These are phyloP conservation scores for Peromyscus maniculatus DNA, from an alignment of 2,113 vertebrate genomes.

Conservation along the genomic window DNA sequence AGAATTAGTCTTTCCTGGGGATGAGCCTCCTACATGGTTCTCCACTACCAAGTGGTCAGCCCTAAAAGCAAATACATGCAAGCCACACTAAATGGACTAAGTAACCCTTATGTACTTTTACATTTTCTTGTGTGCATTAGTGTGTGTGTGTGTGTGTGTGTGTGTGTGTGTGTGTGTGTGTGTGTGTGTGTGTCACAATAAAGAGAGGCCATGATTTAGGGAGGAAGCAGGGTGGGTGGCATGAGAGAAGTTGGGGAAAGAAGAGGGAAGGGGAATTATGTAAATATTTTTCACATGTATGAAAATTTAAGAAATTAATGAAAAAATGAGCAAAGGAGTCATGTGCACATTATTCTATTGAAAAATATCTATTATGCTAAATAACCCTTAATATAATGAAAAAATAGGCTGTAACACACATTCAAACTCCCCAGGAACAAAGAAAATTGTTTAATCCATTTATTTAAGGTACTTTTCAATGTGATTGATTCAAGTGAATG, in stretches of 20 bases:
- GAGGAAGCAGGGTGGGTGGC: neutral
- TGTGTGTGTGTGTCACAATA: neutral
- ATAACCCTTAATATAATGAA: neutral
- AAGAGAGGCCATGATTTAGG: neutral
- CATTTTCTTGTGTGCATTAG: neutral
- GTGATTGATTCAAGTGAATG: neutral
- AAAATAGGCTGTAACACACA: neutral
- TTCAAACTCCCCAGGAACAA: neutral
- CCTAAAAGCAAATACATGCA: neutral
- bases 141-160: neutral
- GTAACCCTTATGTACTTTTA: neutral
- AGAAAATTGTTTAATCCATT: slow-evolving; percentile 2
- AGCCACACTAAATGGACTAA: neutral
- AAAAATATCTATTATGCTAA: neutral
- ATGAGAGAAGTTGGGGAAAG: neutral
- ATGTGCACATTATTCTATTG: neutral
- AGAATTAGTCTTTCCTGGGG: neutral
- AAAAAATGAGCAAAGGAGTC: neutral
- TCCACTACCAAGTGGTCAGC: neutral
- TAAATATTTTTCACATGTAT: neutral
- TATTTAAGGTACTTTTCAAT: neutral
- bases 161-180: neutral
- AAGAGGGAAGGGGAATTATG: neutral
- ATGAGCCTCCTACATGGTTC: neutral
- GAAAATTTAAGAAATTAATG: neutral